phyloP scores from a whole-genome alignment of 2,113 vertebrate genomes.

The Oxyura jamaicensis region DNA sequence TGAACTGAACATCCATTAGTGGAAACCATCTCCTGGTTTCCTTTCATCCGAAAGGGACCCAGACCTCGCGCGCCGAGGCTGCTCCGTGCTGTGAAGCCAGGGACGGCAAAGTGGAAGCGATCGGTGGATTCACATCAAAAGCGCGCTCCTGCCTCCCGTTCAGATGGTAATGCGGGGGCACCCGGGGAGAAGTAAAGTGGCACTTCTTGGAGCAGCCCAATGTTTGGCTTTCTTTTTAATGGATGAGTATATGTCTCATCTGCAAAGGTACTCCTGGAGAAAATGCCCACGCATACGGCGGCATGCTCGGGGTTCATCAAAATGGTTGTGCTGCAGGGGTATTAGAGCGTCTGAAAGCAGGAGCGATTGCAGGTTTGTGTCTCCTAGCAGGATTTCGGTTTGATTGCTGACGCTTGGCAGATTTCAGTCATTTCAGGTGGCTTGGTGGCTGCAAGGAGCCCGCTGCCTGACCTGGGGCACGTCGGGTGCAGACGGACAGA shows the following conservation, averaged over 20 bases:
- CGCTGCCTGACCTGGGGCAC: accelerated
- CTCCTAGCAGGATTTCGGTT: neutral
- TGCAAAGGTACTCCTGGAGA: neutral
- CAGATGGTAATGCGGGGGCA: neutral
- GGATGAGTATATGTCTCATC: neutral
- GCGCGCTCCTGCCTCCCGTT: neutral
- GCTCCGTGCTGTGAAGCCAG: neutral
- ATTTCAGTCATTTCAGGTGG: neutral
- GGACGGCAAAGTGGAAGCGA: constrained; percentile 18
- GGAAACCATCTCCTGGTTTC: neutral
- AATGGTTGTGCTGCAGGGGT: accelerated
- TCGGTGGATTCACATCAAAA: neutral
- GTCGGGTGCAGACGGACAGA: neutral
- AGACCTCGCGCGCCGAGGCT: accelerated
- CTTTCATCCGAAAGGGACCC: neutral
- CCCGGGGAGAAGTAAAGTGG: constrained; percentile 10
- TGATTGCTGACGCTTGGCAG: neutral
- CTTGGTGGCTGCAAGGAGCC: neutral
- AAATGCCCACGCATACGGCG: accelerated
- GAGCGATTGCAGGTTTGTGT: neutral
- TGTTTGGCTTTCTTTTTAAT: neutral
- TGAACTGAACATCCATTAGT: neutral
- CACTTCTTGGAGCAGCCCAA: neutral
- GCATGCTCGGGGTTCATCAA: neutral
- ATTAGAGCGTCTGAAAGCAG: neutral